Evolutionary conservation across 2,888 invertebrate species (phyloP).

Genomic region (Acleris emargana): DNA sequence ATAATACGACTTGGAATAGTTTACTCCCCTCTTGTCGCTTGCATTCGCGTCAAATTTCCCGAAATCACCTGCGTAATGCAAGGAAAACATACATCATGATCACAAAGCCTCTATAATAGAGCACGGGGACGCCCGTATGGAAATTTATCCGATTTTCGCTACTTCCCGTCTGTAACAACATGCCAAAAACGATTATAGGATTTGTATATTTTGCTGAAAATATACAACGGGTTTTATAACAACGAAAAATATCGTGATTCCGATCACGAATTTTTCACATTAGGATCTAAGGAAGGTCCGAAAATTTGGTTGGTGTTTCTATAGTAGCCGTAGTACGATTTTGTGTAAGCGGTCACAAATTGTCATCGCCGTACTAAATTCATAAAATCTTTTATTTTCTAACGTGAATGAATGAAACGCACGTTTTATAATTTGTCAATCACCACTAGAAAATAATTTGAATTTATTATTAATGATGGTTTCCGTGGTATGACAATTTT

Average conservation of each 20-base stretch:
- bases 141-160: conserved; percentile 68
- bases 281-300: too few species aligned
- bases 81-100: conserved; percentile 77
- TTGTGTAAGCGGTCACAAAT: too few species aligned
- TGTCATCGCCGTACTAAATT: too few species aligned
- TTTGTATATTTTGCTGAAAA: conserved; percentile 39
- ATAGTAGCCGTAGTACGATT: too few species aligned
- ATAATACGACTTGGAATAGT: conserved; percentile 51
- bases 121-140: conserved; percentile 62
- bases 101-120: conserved; percentile 74
- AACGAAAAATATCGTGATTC: conserved; percentile 21
- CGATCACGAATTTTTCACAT: background rate
- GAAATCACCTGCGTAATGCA: conserved; percentile 62
- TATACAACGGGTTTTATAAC: background rate
- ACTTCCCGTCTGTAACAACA: conserved; percentile 73
- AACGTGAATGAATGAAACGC: too few species aligned
- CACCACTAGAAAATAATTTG: too few species aligned
- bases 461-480: too few species aligned
- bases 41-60: conserved; percentile 63
- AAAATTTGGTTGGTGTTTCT: too few species aligned
- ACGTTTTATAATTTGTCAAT: too few species aligned
- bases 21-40: conserved; percentile 50
- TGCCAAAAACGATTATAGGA: conserved; percentile 54
- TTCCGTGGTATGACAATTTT: too few species aligned
- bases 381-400: too few species aligned